Evolutionary conservation across 2,888 invertebrate species (phyloP), one percentile per base, ranked within the genome.

Genomic region (Therioaphis trifolii): DNA sequence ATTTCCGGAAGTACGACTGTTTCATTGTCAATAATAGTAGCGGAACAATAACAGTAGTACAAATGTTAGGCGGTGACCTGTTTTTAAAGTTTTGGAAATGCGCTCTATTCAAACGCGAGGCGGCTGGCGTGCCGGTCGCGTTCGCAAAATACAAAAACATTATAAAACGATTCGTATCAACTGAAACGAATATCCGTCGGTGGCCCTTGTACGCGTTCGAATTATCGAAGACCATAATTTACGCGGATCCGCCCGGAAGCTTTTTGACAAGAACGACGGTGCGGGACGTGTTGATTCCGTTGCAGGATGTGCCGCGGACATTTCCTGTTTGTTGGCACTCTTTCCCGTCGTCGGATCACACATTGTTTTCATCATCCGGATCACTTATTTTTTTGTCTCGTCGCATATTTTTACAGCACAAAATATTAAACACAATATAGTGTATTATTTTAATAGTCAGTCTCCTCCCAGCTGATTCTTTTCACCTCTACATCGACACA

Each of bases 111-210:
- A 24, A 68, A 68, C 12, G 14, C 40, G 2, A n/a, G 14, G 21
- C 18, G 66, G 18, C n/a, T 40, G 21, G 18, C 2, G 29, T 14
- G 7, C 7, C 5, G 9, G 43, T 11, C n/a, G n/a, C n/a, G n/a
- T n/a, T 55, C 21, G 43, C 43, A 9, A 7, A 11, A 18, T n/a
- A 4, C 18, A 24, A n/a, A 58, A 61, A 27, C 63, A 76, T 76
- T 63, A 79, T 58, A 79, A 79, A 69, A 58, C 55, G 24, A 71
- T 79, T 27, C 43, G 79, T 79, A n/a, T 58, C 43, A 46, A 79
- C 69, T 79, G 43, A 27, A 15, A 69, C 79, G 69, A 79, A 79
- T 40, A 58, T 71, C 79, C 79, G 69, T 79, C 15, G 4, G 69
- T n/a, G n/a, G n/a, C n/a, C n/a, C n/a, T n/a, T n/a, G n/a, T n/a